These are phyloP conservation scores for Eurytoma californica DNA, from an alignment of 2,888 invertebrate species.

Conservation along the genomic window DNA sequence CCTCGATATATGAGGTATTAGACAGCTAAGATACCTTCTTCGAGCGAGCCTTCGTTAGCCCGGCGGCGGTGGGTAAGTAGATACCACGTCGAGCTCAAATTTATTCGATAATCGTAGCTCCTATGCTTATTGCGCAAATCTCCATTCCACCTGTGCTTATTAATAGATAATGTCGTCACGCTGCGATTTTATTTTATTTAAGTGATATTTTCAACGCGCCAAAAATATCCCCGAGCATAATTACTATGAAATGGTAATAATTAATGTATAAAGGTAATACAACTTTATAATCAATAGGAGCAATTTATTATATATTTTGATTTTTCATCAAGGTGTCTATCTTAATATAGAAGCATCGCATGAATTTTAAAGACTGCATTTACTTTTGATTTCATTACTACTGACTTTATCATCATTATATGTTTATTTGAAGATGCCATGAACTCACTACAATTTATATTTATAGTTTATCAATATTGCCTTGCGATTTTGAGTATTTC, in stretches of 20 bases:
- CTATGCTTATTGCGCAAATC: slow-evolving; percentile 19
- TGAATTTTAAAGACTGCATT: background rate
- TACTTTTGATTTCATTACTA: background rate
- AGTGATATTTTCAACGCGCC: background rate
- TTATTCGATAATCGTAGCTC: slow-evolving; percentile 34
- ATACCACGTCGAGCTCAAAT: slow-evolving; percentile 19
- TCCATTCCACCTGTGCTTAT: background rate
- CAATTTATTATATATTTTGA: background rate
- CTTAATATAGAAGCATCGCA: background rate
- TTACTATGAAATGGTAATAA: background rate
- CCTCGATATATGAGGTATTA: slow-evolving; percentile 47
- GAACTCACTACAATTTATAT: no score
- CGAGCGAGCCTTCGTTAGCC: slow-evolving; percentile 45
- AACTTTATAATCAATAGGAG: background rate
- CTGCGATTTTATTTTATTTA: slow-evolving; percentile 19
- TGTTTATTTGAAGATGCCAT: no score
- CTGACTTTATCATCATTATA: no score
- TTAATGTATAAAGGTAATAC: background rate
- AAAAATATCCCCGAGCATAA: background rate
- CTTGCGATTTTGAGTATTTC: no score
- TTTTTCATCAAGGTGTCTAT: background rate
- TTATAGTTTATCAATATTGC: no score
- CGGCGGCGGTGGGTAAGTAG: slow-evolving; percentile 37
- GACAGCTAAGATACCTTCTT: slow-evolving; percentile 19
- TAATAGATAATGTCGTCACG: slow-evolving; percentile 13